Conservation (phyloP, 2,888 invertebrate species). For the Dynastes tityus region DNA sequence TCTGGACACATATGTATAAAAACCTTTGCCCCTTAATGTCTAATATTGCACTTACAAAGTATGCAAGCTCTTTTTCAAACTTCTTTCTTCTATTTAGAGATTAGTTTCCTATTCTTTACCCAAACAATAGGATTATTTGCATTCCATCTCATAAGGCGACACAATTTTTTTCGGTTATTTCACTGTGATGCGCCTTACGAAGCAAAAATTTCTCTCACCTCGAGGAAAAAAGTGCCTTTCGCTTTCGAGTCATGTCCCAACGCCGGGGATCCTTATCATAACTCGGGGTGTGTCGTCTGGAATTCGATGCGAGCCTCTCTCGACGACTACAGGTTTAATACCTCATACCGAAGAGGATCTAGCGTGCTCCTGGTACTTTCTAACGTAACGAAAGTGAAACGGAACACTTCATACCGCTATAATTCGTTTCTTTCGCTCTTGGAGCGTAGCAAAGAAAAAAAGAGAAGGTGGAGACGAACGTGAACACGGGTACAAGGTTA, state of each 20-base stretch:
- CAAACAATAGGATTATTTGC: not conserved
- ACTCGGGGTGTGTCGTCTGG: not conserved
- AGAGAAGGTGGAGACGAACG: not conserved
- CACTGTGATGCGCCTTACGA: not conserved
- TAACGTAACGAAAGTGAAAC: slow-evolving; percentile 22
- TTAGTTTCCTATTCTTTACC: too few relatives aligned
- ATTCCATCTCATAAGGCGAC: not conserved
- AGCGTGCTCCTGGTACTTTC: not conserved
- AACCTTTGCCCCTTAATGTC: too few relatives aligned
- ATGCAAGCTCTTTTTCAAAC: too few relatives aligned
- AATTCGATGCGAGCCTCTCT: slow-evolving; percentile 16
- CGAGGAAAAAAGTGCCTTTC: not conserved
- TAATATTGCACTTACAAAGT: too few relatives aligned
- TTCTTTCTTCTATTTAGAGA: too few relatives aligned
- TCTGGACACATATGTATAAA: too few relatives aligned
- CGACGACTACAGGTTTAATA: slow-evolving; percentile 18
- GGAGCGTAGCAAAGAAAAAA: not conserved
- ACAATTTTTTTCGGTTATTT: not conserved
- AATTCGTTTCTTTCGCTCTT: slow-evolving; percentile 20
- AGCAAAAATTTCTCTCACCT: slow-evolving; percentile 6
- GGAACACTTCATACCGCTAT: slow-evolving; percentile 16
- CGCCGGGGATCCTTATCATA: slow-evolving; percentile 30
- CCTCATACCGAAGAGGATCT: not conserved
- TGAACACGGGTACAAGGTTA: not conserved
- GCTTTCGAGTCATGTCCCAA: slow-evolving; percentile 19